These are phyloP conservation scores for Papilio gigon DNA, from an alignment of 2,888 invertebrate genomes.

Conservation along the genomic window DNA sequence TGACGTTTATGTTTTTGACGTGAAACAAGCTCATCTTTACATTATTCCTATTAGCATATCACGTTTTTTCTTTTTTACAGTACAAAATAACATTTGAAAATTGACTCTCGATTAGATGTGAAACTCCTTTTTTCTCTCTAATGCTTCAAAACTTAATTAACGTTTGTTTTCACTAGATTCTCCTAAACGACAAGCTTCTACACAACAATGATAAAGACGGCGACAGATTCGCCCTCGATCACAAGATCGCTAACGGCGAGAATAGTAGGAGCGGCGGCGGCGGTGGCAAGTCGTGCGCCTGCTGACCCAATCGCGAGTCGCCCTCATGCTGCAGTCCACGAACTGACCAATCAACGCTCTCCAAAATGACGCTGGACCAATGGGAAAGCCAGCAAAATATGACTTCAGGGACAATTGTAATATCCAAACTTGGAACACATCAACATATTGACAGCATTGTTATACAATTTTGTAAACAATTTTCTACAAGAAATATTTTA, in stretches of 20 bases:
- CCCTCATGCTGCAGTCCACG: constrained; percentile 31
- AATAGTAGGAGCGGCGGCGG: constrained; percentile 67
- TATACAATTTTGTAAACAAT: constrained; percentile 5
- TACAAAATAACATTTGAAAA: too few species aligned
- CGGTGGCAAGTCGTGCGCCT: constrained; percentile 81
- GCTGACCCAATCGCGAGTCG: constrained; percentile 76
- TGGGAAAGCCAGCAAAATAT: constrained; percentile 6
- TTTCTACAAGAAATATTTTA: neutral
- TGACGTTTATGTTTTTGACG: neutral
- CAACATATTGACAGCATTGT: neutral
- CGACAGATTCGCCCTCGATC: constrained; percentile 86
- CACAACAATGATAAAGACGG: constrained; percentile 87
- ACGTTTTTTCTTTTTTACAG: too few species aligned
- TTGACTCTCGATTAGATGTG: too few species aligned
- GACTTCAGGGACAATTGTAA: constrained; percentile 20
- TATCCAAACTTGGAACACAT: neutral
- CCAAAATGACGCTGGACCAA: constrained; percentile 17
- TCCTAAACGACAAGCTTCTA: constrained; percentile 89
- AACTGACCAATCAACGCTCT: constrained; percentile 29
- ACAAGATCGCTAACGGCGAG: constrained; percentile 77
- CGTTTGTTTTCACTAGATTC: constrained; percentile 81
- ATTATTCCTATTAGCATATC: too few species aligned
- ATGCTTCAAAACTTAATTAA: too few species aligned
- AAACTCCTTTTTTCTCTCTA: too few species aligned
- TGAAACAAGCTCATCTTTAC: neutral